A percentile compares a stretch with the other conserved stretches of the same genome.
Evolutionary conservation across 1,140 invertebrate species (phyloP).

Genomic region (Psilanteris sp.): DNA sequence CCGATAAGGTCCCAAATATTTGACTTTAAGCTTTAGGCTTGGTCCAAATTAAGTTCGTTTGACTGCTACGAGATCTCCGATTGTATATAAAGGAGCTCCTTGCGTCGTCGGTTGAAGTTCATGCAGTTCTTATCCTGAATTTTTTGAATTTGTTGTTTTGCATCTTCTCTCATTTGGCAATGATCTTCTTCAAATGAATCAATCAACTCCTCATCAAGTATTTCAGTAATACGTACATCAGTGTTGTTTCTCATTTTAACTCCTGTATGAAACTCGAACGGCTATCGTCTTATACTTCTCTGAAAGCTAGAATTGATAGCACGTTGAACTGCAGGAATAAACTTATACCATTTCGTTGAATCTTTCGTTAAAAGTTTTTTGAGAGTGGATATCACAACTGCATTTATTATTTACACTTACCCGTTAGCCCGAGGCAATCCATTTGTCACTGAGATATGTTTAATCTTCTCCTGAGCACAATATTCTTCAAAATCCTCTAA

Average conservation of each 20-base stretch:
- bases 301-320: constrained; percentile 29
- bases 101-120: constrained; percentile 43
- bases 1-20: constrained; percentile 18
- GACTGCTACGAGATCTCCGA: constrained; percentile 48
- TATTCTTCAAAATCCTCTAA: constrained; percentile 55
- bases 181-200: constrained; percentile 4
- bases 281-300: constrained; percentile 24
- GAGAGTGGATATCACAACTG: not conserved
- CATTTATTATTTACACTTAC: constrained; percentile 64
- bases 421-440: constrained; percentile 68
- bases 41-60: constrained; percentile 54
- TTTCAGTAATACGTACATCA: not conserved
- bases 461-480: constrained; percentile 65
- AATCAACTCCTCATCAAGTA: not conserved
- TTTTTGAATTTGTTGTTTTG: constrained; percentile 19
- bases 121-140: constrained; percentile 66
- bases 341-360: constrained; percentile 4
- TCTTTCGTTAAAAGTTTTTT: not conserved
- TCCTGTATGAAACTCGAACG: constrained; percentile 23
- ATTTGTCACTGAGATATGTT: constrained; percentile 61
- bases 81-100: constrained; percentile 3
- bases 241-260: constrained; percentile 4
- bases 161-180: constrained; percentile 4
- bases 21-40: constrained; percentile 23
- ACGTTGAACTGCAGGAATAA: not conserved